A percentile compares a stretch with the other conserved stretches of the same genome.
phyloP scores from a whole-genome alignment of 2,888 invertebrate species.

The Ceriagrion tenellum region DNA sequence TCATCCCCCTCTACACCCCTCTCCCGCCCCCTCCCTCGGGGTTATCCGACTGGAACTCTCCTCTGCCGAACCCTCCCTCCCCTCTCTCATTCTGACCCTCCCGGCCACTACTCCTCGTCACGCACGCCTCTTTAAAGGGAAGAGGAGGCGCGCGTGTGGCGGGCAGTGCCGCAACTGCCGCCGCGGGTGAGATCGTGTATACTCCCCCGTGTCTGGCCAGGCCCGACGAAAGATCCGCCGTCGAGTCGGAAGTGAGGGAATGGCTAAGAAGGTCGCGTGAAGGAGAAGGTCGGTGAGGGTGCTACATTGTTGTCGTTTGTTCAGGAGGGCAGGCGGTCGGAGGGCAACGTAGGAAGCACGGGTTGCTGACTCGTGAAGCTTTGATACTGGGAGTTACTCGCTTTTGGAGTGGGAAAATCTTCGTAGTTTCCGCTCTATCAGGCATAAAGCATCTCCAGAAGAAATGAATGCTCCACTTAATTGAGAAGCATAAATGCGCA shows the following conservation, averaged over 20 bases:
- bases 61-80: no score
- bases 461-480: no score
- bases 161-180: neutral
- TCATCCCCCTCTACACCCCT: neutral
- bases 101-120: neutral
- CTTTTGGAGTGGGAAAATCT: no score
- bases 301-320: neutral
- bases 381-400: no score
- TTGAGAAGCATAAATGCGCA: no score
- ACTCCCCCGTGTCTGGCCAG: neutral
- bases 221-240: neutral
- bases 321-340: neutral
- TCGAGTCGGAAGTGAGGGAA: neutral
- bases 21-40: neutral
- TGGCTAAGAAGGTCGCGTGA: neutral
- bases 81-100: neutral
- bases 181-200: no score
- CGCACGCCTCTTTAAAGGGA: conserved; percentile 36
- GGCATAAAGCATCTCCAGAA: no score
- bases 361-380: neutral
- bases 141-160: neutral
- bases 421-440: no score
- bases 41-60: neutral
- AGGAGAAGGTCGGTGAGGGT: neutral
- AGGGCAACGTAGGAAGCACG: neutral